These are phyloP conservation scores for Pongo pygmaeus DNA, from an alignment of 2,113 vertebrate species.

Conservation along the genomic window DNA sequence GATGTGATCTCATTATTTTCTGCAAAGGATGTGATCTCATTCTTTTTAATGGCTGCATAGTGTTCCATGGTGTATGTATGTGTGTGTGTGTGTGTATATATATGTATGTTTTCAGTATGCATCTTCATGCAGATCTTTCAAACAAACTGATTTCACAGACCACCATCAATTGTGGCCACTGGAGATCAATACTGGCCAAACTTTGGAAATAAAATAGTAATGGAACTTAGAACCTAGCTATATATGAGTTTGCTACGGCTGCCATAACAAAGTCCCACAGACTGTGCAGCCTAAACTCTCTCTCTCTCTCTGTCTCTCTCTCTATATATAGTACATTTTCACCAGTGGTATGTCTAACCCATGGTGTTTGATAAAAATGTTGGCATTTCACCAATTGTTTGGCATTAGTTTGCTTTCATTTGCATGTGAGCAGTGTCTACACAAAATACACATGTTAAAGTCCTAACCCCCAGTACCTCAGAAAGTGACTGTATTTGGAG, in stretches of 20 bases:
- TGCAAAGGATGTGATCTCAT: too few species aligned
- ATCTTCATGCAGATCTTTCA: fast-evolving
- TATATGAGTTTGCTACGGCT: background rate
- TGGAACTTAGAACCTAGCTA: background rate
- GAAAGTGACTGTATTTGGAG: background rate
- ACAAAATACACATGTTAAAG: background rate
- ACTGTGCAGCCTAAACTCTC: background rate
- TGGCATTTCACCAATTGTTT: too few species aligned
- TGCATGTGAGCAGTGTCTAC: too few species aligned
- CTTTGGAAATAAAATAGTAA: background rate
- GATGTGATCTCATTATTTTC: too few species aligned
- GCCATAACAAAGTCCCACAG: background rate
- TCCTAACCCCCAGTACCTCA: background rate
- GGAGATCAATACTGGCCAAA: too few species aligned
- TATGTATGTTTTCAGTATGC: too few species aligned
- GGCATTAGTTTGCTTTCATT: too few species aligned
- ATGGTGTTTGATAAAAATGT: background rate
- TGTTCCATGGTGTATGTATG: too few species aligned
- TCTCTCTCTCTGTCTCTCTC: too few species aligned
- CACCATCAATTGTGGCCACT: fast-evolving
- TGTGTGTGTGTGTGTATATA: too few species aligned
- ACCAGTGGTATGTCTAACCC: fast-evolving
- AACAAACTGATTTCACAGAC: background rate
- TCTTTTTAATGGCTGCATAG: too few species aligned
- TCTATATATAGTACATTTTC: too few species aligned